Conservation (phyloP, 2,888 invertebrate genomes). For the Cantharis lateralis region DNA sequence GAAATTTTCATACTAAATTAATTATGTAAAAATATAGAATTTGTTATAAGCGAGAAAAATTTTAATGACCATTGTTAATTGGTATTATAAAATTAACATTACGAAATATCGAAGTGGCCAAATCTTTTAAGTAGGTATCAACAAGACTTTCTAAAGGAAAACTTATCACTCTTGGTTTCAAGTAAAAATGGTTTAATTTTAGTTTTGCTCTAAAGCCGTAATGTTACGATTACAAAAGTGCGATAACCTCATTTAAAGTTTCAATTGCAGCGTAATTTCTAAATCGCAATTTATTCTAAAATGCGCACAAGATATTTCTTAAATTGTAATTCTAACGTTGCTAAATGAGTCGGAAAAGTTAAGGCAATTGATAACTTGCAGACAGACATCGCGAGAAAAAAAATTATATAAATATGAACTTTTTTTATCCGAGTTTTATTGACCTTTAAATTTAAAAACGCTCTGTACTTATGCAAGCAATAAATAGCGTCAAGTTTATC, state of each 20-base stretch:
- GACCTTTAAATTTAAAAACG: conserved; percentile 3
- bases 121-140: neutral
- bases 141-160: neutral
- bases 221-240: neutral
- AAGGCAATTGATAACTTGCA: neutral
- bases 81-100: neutral
- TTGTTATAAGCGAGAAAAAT: neutral
- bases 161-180: neutral
- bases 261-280: neutral
- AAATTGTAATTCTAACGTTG: neutral
- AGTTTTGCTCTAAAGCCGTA: neutral
- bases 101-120: neutral
- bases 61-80: neutral
- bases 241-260: neutral
- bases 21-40: neutral
- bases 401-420: neutral
- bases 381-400: neutral
- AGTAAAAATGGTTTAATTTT: neutral
- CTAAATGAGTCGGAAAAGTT: neutral
- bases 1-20: neutral
- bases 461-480: neutral
- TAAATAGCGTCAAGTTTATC: neutral
- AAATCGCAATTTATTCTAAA: neutral
- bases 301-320: neutral
- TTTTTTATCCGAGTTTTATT: neutral